These are phyloP conservation scores for Caenorhabditis zanzibari DNA, from an alignment of 2,888 invertebrate genomes.

Conservation along the genomic window DNA sequence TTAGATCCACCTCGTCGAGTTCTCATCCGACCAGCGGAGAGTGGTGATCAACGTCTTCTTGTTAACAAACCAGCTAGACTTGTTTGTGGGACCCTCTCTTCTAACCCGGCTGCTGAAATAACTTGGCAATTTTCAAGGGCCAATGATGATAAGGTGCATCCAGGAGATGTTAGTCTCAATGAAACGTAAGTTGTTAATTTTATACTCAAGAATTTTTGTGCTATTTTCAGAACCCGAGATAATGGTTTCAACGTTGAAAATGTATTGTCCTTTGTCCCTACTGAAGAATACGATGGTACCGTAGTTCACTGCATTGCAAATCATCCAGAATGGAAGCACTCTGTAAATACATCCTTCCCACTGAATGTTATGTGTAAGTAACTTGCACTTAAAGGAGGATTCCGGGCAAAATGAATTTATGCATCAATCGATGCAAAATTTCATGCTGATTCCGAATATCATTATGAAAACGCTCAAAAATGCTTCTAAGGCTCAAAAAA, in stretches of 20 bases:
- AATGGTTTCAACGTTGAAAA: slow-evolving; percentile 69
- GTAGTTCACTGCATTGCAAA: slow-evolving; percentile 79
- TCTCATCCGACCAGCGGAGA: slow-evolving; percentile 72
- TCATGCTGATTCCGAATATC: too few species aligned
- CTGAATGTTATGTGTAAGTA: slow-evolving; percentile 79
- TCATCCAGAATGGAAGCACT: slow-evolving; percentile 79
- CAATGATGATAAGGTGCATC: slow-evolving; percentile 65
- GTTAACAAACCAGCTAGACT: slow-evolving; percentile 76
- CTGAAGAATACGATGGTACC: slow-evolving; percentile 78
- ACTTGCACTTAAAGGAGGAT: too few species aligned
- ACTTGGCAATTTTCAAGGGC: slow-evolving; percentile 59
- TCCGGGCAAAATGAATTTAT: too few species aligned
- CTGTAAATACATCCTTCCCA: slow-evolving; percentile 73
- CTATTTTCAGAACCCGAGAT: slow-evolving; percentile 70
- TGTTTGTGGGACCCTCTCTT: slow-evolving; percentile 76
- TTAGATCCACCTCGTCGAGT: slow-evolving; percentile 78
- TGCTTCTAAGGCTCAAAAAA: too few species aligned
- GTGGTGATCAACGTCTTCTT: slow-evolving; percentile 70
- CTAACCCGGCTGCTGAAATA: slow-evolving; percentile 81
- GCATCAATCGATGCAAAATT: too few species aligned
- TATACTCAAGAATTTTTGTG: not conserved
- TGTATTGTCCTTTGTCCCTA: slow-evolving; percentile 79
- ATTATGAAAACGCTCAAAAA: too few species aligned
- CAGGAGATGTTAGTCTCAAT: slow-evolving; percentile 73
- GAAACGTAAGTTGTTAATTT: slow-evolving; percentile 67